Evolutionary conservation across 2,113 vertebrate species (phyloP).

Genomic region (Poicephalus gulielmi): DNA sequence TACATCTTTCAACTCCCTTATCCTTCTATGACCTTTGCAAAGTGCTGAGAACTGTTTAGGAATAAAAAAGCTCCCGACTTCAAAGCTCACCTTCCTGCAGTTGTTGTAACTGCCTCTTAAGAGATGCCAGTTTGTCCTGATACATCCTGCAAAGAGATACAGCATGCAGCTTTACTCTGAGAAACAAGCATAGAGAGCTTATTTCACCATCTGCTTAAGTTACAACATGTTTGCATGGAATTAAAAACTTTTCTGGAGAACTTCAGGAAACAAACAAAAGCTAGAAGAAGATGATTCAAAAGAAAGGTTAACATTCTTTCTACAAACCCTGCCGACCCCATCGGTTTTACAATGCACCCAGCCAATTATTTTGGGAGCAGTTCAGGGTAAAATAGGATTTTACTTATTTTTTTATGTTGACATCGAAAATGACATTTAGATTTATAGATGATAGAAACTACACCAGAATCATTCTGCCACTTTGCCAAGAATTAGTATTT

Average conservation of each 20-base stretch:
- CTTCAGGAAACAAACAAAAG: not conserved
- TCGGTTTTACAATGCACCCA: not conserved
- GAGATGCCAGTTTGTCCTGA: slow-evolving; percentile 94
- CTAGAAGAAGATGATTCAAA: not conserved
- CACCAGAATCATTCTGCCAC: not conserved
- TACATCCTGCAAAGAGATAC: slow-evolving; percentile 87
- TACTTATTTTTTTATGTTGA: not conserved
- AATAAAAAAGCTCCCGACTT: not conserved
- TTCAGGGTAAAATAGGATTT: not conserved
- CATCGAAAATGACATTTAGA: not conserved
- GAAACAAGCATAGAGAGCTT: not conserved
- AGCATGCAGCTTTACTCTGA: not conserved
- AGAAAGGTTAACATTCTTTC: not conserved
- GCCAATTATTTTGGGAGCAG: not conserved
- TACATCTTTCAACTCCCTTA: not conserved
- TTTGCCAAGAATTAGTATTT: not conserved
- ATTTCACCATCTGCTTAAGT: not conserved
- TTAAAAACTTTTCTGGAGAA: not conserved
- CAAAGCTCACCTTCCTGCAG: slow-evolving; percentile 89
- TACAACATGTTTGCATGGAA: not conserved
- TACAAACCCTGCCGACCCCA: not conserved
- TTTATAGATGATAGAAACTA: not conserved
- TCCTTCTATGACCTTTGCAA: not conserved
- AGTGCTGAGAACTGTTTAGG: not conserved
- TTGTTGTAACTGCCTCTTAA: slow-evolving; percentile 94